Evolutionary conservation across 2,113 vertebrate genomes (phyloP).

Genomic region (Coptodon rendalli): DNA sequence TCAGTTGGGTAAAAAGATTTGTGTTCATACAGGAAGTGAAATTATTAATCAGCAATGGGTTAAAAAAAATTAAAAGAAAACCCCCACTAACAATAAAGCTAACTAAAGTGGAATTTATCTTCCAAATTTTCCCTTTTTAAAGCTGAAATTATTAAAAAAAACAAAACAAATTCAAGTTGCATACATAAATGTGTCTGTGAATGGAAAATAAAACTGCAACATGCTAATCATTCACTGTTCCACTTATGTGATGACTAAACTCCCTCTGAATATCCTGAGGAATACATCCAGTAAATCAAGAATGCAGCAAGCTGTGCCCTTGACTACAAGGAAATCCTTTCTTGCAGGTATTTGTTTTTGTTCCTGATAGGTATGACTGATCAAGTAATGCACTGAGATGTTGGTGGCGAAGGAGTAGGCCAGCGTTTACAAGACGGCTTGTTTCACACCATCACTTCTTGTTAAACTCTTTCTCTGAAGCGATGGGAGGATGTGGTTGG

Average conservation of each 20-base stretch:
- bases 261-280: neutral
- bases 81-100: neutral
- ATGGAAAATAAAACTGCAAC: neutral
- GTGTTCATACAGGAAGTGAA: neutral
- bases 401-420: neutral
- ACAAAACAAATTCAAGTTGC: neutral
- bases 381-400: neutral
- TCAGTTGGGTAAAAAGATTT: neutral
- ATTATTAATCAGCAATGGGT: neutral
- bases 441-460: slow-evolving; percentile 8
- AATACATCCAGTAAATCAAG: neutral
- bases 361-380: neutral
- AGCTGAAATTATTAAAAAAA: neutral
- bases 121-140: neutral
- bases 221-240: neutral
- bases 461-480: slow-evolving; percentile 11
- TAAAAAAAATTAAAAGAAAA: neutral
- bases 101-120: neutral
- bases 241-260: neutral
- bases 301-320: neutral
- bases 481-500: slow-evolving; percentile 57
- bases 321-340: neutral
- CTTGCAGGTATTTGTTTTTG: neutral
- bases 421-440: neutral
- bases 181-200: neutral